Base-by-base conservation (phyloP, 2,113 vertebrate species). In the Protomyctophum bolini region DNA sequence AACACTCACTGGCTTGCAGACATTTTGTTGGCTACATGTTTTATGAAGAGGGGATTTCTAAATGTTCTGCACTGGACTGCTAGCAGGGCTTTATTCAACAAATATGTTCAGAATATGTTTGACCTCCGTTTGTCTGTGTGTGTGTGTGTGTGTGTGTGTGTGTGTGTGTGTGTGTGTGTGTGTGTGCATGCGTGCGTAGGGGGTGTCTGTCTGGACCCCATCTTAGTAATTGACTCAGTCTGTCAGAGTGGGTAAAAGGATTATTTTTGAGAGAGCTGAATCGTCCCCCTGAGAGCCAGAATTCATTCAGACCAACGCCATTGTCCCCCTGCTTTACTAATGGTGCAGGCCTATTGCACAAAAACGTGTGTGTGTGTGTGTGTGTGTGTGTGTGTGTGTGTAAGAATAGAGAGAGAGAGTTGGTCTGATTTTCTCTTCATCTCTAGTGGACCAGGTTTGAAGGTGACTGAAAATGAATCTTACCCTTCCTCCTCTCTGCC, bases 391-490 rank as follows among this genome's bases (percentile, higher is more conserved):
- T 54, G 52, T 54, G 11, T 14, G 61, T 49, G 46, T 73, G 29
- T 49, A 6, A 41, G 33, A 41, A n/a, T n/a, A n/a, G 33, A 41
- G 33, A 41, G 33, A 41, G 33, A 41, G 33, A 41, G 33, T 4
- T 41, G 33, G 33, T 41, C 33, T 41, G 4, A 51, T 58, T 65
- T 58, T 47, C 63, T 47, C 57, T 58, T 67, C 51, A 49, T 61
- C 61, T 62, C 46, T 54, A 47, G 75, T 47, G 50, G 49, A 61
- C n/a, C 8, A 66, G 12, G 51, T 72, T 21, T 72, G 52, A 64
- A 63, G 46, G 66, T 78, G 73, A 75, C 66, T 51, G 52, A n/a
- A 45, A 52, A 67, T 55, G 66, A 66, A 62, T 41, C 33, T 41
- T 41, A 41, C 49, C 15, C 51, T 45, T 58, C 46, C 2, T 28